Evolutionary conservation across 2,113 vertebrate species (phyloP).

Genomic region (Melanostigma gelatinosum): DNA sequence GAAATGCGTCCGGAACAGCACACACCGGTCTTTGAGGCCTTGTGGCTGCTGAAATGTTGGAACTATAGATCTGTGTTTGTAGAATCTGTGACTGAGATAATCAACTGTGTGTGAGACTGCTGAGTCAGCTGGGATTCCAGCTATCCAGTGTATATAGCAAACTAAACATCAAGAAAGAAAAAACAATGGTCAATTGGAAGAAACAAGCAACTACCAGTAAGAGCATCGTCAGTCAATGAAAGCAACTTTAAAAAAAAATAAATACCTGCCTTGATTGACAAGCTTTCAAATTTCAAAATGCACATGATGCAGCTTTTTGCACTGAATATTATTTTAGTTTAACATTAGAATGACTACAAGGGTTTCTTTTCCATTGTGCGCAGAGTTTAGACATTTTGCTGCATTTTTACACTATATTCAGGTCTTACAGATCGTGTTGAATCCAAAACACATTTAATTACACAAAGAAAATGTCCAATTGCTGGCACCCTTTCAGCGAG

Average conservation of each 20-base stretch:
- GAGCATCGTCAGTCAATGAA: constrained; percentile 5
- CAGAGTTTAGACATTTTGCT: neutral
- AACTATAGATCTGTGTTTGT: constrained; percentile 18
- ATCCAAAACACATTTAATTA: neutral
- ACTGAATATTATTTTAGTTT: neutral
- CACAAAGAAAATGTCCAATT: neutral
- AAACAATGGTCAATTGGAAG: constrained; percentile 17
- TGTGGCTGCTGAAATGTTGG: neutral
- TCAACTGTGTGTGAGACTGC: constrained; percentile 1
- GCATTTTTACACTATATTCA: neutral
- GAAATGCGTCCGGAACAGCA: constrained; percentile 49
- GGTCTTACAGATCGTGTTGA: neutral
- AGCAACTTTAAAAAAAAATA: too few relatives aligned
- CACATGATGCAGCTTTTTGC: neutral
- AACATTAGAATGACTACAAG: neutral
- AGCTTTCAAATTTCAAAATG: neutral
- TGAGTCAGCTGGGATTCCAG: constrained; percentile 1
- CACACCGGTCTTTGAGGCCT: constrained; percentile 11
- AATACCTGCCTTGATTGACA: neutral
- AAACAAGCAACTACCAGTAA: constrained; percentile 16
- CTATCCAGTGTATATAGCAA: constrained; percentile 29
- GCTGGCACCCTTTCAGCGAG: neutral
- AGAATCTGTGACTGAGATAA: neutral
- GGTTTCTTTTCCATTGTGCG: neutral
- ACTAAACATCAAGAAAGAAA: constrained; percentile 5